These are phyloP conservation scores for Rhaphigaster nebulosa DNA, from an alignment of 2,888 invertebrate species.

Conservation along the genomic window DNA sequence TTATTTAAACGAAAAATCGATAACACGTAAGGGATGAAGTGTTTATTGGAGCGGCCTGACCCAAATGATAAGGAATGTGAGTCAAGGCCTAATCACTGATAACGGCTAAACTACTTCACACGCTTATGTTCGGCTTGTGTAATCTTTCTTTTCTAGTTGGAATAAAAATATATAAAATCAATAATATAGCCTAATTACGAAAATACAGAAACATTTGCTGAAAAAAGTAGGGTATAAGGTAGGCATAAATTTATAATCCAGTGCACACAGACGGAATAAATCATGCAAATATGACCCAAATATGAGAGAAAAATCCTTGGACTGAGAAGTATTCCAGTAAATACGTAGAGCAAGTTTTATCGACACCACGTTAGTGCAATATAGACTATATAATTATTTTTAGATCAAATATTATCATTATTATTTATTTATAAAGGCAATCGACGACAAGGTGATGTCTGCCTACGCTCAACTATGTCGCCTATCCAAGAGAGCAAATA, in stretches of 20 bases:
- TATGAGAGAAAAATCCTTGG: conserved; percentile 55
- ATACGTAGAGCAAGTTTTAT: neutral
- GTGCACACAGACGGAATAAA: conserved; percentile 11
- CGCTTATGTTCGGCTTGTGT: neutral
- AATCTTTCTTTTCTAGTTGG: neutral
- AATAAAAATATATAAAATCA: neutral
- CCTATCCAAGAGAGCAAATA: no score
- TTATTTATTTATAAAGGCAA: no score
- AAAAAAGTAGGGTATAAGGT: neutral
- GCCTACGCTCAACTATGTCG: no score
- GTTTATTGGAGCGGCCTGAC: conserved; percentile 52
- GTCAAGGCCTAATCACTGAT: conserved; percentile 54
- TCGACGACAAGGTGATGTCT: no score
- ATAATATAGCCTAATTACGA: neutral
- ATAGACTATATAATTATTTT: neutral
- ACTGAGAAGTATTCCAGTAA: neutral
- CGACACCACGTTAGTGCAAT: neutral
- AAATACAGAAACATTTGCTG: neutral
- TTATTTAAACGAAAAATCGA: neutral
- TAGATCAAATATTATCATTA: no score
- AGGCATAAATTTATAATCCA: neutral
- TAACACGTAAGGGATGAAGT: conserved; percentile 50
- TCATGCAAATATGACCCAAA: conserved; percentile 58
- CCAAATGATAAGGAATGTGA: conserved; percentile 57
- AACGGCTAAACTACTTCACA: conserved; percentile 36